A percentile compares a stretch with the other conserved stretches of the same genome.
Conservation (phyloP, 2,113 vertebrate genomes). For the Poicephalus gulielmi region DNA sequence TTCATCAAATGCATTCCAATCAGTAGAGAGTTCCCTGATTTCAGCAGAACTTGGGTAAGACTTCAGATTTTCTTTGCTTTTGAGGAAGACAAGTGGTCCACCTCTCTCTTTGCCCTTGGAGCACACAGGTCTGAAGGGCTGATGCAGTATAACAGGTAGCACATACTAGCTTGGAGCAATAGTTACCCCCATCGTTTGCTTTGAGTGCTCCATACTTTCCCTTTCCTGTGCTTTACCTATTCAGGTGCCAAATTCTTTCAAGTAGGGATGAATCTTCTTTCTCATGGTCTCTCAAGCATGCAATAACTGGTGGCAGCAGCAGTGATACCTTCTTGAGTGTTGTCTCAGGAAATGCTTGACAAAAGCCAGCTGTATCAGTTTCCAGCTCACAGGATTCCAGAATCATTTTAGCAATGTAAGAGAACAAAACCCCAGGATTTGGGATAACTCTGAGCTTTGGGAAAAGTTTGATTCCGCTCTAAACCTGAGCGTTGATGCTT, state of each 20-base stretch:
- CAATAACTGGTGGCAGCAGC: neutral
- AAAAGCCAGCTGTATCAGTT: neutral
- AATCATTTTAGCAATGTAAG: neutral
- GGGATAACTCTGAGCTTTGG: neutral
- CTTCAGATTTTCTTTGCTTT: neutral
- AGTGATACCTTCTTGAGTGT: neutral
- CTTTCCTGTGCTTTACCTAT: neutral
- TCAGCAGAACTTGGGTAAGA: neutral
- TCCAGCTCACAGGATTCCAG: neutral
- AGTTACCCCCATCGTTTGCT: neutral
- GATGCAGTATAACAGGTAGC: no score
- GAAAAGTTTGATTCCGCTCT: neutral
- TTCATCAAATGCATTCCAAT: neutral
- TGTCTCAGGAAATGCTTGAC: slow-evolving; percentile 2
- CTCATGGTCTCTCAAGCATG: neutral
- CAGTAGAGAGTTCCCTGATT: neutral
- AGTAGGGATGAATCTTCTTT: neutral
- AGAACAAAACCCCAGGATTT: slow-evolving; percentile 7
- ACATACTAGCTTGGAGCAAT: neutral
- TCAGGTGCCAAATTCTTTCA: neutral
- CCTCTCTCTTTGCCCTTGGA: neutral
- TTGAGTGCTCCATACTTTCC: neutral
- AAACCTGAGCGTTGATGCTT: neutral
- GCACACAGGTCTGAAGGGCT: neutral
- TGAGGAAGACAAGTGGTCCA: neutral